Percentiles rank a stretch among this genome's conserved stretches.
These are phyloP conservation scores for Pygathrix nemaeus DNA, from an alignment of 2,113 vertebrate species.

Conservation along the genomic window DNA sequence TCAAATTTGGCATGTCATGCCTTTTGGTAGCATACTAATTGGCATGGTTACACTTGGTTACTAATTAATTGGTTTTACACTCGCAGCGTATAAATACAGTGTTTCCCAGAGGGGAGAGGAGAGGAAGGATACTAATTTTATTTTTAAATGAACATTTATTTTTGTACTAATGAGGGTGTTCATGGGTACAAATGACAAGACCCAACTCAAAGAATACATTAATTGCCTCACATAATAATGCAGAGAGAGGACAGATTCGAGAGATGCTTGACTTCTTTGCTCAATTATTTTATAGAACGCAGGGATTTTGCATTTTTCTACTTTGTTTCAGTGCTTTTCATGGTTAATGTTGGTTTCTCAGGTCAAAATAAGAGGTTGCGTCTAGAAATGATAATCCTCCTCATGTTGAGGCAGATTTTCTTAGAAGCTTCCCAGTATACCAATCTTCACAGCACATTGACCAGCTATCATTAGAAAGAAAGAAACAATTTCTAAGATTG, in stretches of 20 bases:
- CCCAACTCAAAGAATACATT: not conserved
- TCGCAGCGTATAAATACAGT: not conserved
- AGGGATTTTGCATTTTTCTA: not conserved
- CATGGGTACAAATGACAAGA: not conserved
- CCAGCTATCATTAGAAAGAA: not conserved
- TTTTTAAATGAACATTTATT: not conserved
- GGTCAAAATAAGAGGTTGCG: not conserved
- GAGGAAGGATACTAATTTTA: not conserved
- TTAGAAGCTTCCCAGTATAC: not conserved
- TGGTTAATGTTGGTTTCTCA: not conserved
- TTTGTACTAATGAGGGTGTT: not conserved
- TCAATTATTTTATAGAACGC: fast-evolving
- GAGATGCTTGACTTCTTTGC: not conserved
- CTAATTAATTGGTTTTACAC: not conserved
- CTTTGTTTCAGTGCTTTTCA: not conserved
- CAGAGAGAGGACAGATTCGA: not conserved
- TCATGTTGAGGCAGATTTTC: not conserved
- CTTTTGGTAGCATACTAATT: not conserved
- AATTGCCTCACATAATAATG: not conserved
- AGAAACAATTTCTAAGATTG: not conserved
- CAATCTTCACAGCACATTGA: not conserved
- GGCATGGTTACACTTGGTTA: not conserved
- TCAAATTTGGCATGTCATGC: not conserved
- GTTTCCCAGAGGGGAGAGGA: not conserved
- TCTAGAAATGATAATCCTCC: not conserved